Percentiles rank a stretch among this genome's conserved stretches.
Evolutionary conservation across 2,113 vertebrate species (phyloP).

Genomic region (Pseudolaguvia tuberculata): DNA sequence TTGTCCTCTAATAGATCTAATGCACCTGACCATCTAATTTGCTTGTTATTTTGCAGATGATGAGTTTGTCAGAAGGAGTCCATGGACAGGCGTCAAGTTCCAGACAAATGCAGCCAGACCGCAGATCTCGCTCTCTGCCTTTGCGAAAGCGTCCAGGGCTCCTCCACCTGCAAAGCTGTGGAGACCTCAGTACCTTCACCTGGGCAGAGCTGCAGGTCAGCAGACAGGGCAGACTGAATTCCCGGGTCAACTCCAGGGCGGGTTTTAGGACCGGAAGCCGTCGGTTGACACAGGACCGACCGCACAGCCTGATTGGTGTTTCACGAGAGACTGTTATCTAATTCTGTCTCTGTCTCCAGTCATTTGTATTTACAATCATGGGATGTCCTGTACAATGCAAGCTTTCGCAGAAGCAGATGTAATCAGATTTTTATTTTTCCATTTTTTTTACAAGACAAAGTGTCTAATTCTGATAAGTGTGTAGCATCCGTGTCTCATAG

Average conservation of each 20-base stretch:
- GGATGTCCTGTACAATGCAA: neutral
- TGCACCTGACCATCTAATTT: too few species aligned
- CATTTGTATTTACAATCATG: too few species aligned
- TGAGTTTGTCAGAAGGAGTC: slow-evolving; percentile 52
- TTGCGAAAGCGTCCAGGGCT: slow-evolving; percentile 55
- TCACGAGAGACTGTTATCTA: slow-evolving; percentile 76
- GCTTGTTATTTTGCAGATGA: slow-evolving; percentile 56
- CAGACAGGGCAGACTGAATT: slow-evolving; percentile 30
- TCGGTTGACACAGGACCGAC: slow-evolving; percentile 54
- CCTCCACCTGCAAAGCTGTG: slow-evolving; percentile 75
- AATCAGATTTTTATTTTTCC: slow-evolving; percentile 3
- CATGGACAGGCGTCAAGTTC: neutral
- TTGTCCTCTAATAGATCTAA: too few species aligned
- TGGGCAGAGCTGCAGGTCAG: slow-evolving; percentile 37
- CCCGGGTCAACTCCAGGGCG: slow-evolving; percentile 40
- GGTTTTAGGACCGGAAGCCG: slow-evolving; percentile 48
- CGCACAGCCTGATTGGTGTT: slow-evolving; percentile 73
- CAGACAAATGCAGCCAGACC: slow-evolving; percentile 19
- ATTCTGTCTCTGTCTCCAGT: neutral
- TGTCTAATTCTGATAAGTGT: neutral
- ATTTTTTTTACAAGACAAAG: neutral
- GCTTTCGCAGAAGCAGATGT: neutral
- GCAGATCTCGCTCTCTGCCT: slow-evolving; percentile 38
- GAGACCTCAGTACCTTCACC: slow-evolving; percentile 76
- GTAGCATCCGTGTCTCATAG: neutral